Percentiles rank a stretch among this genome's conserved stretches.
Conservation (phyloP, 2,888 invertebrate genomes). For the Drosophila phalerata region DNA sequence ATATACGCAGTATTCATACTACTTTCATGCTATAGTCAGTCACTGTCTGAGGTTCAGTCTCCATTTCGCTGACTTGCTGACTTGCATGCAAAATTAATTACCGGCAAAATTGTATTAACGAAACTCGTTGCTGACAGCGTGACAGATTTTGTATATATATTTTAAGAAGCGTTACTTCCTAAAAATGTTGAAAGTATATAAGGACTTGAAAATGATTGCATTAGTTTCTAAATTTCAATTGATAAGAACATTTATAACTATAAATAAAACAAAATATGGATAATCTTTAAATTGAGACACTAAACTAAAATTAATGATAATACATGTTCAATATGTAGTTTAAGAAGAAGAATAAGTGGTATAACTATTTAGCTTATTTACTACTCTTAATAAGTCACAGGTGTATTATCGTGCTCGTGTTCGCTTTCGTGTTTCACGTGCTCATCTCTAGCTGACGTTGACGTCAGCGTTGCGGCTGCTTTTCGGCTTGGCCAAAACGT, state of each 20-base stretch:
- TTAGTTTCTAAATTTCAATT: too few species aligned
- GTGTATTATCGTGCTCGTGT: background rate
- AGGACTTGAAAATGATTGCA: too few species aligned
- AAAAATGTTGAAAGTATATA: too few species aligned
- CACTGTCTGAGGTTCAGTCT: conserved; percentile 21
- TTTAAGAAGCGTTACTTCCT: too few species aligned
- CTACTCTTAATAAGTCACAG: background rate
- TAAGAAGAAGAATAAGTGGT: background rate
- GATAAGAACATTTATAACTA: too few species aligned
- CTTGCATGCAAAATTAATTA: conserved; percentile 81
- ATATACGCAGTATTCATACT: conserved; percentile 8
- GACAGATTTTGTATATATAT: background rate
- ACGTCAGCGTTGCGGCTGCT: conserved; percentile 19
- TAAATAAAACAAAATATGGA: too few species aligned
- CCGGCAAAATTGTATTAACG: conserved; percentile 73
- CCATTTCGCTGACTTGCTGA: conserved; percentile 52
- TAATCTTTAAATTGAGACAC: background rate
- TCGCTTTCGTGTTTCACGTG: conserved; percentile 3
- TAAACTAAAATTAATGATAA: background rate
- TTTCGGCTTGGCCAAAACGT: conserved; percentile 25
- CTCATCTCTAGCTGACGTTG: conserved; percentile 31
- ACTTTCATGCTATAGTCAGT: conserved; percentile 21
- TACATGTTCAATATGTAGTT: too few species aligned
- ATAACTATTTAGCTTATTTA: background rate
- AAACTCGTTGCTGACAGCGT: conserved; percentile 24